These are phyloP conservation scores for Meloe dianella DNA, from an alignment of 2,888 invertebrate genomes.

Conservation along the genomic window DNA sequence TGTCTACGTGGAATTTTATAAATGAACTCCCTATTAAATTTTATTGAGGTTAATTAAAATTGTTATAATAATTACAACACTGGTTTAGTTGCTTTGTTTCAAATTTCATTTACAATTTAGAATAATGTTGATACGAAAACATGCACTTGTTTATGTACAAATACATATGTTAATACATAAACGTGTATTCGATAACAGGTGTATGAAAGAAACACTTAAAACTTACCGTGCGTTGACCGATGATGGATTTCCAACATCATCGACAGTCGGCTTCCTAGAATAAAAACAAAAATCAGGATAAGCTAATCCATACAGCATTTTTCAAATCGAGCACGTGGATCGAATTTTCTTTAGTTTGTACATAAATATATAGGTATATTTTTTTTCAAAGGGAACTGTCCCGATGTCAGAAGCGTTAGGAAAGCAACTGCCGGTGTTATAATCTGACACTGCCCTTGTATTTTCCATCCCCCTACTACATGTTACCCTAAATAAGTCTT, in stretches of 20 bases:
- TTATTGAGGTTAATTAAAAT: background rate
- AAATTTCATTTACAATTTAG: background rate
- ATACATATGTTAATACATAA: constrained; percentile 41
- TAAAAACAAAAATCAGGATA: constrained; percentile 60
- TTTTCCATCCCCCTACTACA: constrained; percentile 49
- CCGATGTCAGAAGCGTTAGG: constrained; percentile 33
- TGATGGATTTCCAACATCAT: constrained; percentile 82
- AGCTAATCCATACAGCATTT: constrained; percentile 53
- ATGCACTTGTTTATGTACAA: constrained; percentile 37
- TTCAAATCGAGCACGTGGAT: constrained; percentile 34
- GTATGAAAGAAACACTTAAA: constrained; percentile 35
- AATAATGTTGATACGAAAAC: too few relatives aligned
- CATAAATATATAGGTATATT: constrained; percentile 10
- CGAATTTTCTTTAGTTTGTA: constrained; percentile 15
- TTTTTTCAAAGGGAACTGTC: constrained; percentile 1
- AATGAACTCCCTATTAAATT: background rate
- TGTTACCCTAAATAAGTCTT: constrained; percentile 57
- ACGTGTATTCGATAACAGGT: constrained; percentile 37
- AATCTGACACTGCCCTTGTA: constrained; percentile 44
- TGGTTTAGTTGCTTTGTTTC: background rate
- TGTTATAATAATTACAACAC: background rate
- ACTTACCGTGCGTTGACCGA: constrained; percentile 90
- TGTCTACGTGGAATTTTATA: background rate
- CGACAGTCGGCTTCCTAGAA: constrained; percentile 86
- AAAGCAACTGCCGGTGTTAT: constrained; percentile 46